These are phyloP conservation scores for western clawed frog (Xenopus tropicalis) DNA, from an alignment of 2,113 vertebrate genomes.

Conservation along the genomic window DNA sequence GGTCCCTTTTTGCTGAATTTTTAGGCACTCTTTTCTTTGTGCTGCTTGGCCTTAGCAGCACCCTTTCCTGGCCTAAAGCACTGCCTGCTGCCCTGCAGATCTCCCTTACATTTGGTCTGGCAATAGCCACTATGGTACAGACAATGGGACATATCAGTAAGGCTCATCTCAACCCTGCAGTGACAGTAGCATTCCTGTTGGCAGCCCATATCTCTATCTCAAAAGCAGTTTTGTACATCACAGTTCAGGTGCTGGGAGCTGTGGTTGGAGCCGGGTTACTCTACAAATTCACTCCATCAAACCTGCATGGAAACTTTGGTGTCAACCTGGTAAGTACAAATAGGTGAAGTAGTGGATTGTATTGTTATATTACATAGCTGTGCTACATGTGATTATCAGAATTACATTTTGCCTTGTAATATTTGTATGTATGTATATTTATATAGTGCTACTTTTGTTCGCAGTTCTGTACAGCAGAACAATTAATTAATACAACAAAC, in stretches of 20 bases:
- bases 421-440: no score
- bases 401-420: background rate
- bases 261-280: constrained; percentile 37
- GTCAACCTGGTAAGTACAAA: constrained; percentile 44
- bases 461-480: no score
- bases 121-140: constrained; percentile 36
- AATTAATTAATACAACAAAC: no score
- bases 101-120: constrained; percentile 44
- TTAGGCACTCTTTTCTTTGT: constrained; percentile 39
- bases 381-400: background rate
- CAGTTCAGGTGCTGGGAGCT: constrained; percentile 44
- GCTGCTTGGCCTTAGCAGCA: constrained; percentile 37
- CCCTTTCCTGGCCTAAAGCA: constrained; percentile 35
- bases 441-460: no score
- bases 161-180: constrained; percentile 47
- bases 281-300: constrained; percentile 44
- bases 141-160: constrained; percentile 42
- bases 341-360: background rate
- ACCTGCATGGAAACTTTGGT: constrained; percentile 36
- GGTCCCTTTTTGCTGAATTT: constrained; percentile 37
- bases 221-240: constrained; percentile 34
- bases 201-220: constrained; percentile 32
- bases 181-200: constrained; percentile 35
- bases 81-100: constrained; percentile 35
- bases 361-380: background rate